These are phyloP conservation scores for Pachyuromys duprasi DNA, from an alignment of 2,797 vertebrate genomes.

Conservation along the genomic window DNA sequence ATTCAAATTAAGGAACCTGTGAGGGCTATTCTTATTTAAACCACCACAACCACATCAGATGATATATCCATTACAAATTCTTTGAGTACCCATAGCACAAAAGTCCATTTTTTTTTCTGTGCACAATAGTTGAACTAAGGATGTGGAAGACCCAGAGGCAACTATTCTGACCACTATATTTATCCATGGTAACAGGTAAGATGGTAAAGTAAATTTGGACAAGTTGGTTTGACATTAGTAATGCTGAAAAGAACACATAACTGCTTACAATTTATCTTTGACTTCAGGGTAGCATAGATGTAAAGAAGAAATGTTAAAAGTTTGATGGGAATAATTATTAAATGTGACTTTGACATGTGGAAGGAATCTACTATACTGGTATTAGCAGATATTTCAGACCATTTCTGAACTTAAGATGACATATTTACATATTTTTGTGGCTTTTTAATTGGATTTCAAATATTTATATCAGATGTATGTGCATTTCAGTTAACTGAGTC, in stretches of 20 bases:
- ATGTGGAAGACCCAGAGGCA: background rate
- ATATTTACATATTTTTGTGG: background rate
- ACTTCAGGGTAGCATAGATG: background rate
- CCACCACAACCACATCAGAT: background rate
- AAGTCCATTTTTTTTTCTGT: background rate
- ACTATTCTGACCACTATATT: background rate
- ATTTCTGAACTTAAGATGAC: background rate
- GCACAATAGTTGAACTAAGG: background rate
- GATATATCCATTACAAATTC: background rate
- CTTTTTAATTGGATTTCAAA: background rate
- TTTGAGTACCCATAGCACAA: background rate
- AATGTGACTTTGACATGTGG: background rate
- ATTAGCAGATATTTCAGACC: background rate
- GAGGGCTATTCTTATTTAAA: background rate
- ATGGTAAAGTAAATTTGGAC: background rate
- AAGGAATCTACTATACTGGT: background rate
- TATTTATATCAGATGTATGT: background rate
- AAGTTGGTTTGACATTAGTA: background rate
- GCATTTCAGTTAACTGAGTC: background rate
- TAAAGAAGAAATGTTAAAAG: background rate
- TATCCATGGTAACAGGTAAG: background rate
- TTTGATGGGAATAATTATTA: background rate
- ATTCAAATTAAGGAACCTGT: background rate
- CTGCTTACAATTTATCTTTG: background rate
- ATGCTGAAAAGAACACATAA: background rate